phyloP scores from a whole-genome alignment of 2,888 invertebrate genomes.

The Lepidochrysops patricia region DNA sequence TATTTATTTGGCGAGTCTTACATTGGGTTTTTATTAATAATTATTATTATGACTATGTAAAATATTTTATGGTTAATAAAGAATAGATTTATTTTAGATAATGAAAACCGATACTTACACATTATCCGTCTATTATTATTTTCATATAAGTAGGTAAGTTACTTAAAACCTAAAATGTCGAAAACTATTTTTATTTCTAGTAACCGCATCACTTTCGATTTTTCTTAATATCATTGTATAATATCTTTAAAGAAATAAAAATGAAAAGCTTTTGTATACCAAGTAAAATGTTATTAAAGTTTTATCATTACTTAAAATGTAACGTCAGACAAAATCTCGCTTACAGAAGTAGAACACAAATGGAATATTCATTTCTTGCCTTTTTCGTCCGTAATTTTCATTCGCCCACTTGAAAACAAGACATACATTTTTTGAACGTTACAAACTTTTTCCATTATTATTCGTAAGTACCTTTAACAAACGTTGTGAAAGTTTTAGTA shows the following conservation, averaged over 20 bases:
- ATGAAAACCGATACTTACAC: too few species aligned
- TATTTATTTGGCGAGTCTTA: too few species aligned
- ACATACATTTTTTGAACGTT: background rate
- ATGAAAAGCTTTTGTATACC: background rate
- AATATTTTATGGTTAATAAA: too few species aligned
- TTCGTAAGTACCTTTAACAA: background rate
- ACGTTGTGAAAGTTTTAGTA: background rate
- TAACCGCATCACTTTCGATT: too few species aligned
- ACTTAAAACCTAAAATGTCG: too few species aligned
- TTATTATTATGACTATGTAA: too few species aligned
- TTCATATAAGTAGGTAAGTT: too few species aligned
- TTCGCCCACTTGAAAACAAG: background rate
- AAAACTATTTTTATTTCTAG: too few species aligned
- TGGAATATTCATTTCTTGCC: background rate
- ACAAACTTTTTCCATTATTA: constrained; percentile 1
- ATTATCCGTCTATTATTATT: too few species aligned
- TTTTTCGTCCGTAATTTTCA: background rate
- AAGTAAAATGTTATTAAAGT: background rate
- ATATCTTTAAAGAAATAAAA: background rate
- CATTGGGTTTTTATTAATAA: too few species aligned
- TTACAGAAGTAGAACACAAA: background rate
- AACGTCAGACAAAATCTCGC: background rate
- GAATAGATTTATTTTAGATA: too few species aligned
- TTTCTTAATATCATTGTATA: too few species aligned
- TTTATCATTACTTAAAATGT: background rate